phyloP scores from a whole-genome alignment of 2,797 vertebrate genomes.

The Hoplostethus mediterraneus region DNA sequence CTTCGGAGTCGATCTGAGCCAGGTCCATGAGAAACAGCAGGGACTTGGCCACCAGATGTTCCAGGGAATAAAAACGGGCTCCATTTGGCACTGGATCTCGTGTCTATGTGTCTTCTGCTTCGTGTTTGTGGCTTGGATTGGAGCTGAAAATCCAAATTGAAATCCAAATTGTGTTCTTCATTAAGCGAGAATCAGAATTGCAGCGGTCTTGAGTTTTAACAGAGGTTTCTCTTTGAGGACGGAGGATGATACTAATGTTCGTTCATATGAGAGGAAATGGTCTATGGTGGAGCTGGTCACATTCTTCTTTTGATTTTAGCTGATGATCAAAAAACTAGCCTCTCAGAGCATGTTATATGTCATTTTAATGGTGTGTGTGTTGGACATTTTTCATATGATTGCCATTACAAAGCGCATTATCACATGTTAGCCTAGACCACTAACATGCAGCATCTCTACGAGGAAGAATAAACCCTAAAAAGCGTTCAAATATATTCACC shows the following conservation, averaged over 20 bases:
- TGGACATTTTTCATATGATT: not conserved
- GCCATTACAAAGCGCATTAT: not conserved
- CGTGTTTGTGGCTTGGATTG: slow-evolving; percentile 56
- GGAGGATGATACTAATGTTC: slow-evolving; percentile 40
- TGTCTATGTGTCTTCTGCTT: slow-evolving; percentile 54
- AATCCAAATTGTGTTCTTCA: slow-evolving; percentile 66
- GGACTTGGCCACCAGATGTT: slow-evolving; percentile 43
- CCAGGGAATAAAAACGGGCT: slow-evolving; percentile 21
- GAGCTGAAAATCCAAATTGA: slow-evolving; percentile 38
- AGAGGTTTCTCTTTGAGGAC: slow-evolving; percentile 51
- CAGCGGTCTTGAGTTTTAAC: slow-evolving; percentile 58
- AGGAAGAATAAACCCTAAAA: not conserved
- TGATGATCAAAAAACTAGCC: slow-evolving; percentile 6
- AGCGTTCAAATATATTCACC: not conserved
- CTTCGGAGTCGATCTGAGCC: slow-evolving; percentile 25
- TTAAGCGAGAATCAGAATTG: slow-evolving; percentile 54
- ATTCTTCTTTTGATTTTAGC: slow-evolving; percentile 28
- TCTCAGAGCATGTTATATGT: slow-evolving; percentile 5
- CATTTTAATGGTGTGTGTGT: not conserved
- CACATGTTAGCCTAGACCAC: not conserved
- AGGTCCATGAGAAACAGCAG: slow-evolving; percentile 29
- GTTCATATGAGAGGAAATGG: slow-evolving; percentile 55
- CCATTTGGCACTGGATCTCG: slow-evolving; percentile 33
- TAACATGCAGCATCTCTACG: not conserved
- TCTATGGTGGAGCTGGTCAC: slow-evolving; percentile 46